phyloP scores from a whole-genome alignment of 1,140 invertebrate genomes.

The Plectus sambesii region DNA sequence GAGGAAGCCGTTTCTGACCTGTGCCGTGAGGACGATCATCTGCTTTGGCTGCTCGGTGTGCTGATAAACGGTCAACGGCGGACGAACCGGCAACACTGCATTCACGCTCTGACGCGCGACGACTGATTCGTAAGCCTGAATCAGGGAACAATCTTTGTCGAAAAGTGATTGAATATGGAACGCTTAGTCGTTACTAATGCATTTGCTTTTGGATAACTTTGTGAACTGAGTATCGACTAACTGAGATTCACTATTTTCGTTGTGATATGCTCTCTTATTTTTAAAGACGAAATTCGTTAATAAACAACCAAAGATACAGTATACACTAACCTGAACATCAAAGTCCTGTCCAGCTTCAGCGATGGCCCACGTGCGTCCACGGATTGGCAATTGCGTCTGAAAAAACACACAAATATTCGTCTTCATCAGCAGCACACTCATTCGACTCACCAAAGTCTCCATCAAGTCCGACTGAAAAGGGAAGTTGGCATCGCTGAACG shows the following conservation, averaged over 20 bases:
- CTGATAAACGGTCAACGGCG: constrained; percentile 61
- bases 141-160: too few relatives aligned
- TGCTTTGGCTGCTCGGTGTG: constrained; percentile 61
- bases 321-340: constrained; percentile 1
- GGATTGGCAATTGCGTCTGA: constrained; percentile 63
- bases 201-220: too few relatives aligned
- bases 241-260: too few relatives aligned
- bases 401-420: constrained; percentile 17
- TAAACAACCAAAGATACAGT: constrained; percentile 22
- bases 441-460: constrained; percentile 51
- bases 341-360: constrained; percentile 52
- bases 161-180: too few relatives aligned
- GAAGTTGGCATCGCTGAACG: constrained; percentile 49
- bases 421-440: neutral
- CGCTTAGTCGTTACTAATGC: too few relatives aligned
- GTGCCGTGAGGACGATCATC: constrained; percentile 71
- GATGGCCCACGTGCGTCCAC: constrained; percentile 71
- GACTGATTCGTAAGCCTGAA: too few relatives aligned
- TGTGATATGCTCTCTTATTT: too few relatives aligned
- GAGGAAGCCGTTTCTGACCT: too few relatives aligned
- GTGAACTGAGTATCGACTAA: too few relatives aligned
- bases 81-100: too few relatives aligned
- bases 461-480: constrained; percentile 49
- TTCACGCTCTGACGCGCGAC: too few relatives aligned
- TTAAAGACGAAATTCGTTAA: too few relatives aligned